These are phyloP conservation scores for Trochalopteron elliotii DNA, from an alignment of 2,113 vertebrate genomes.

Conservation along the genomic window DNA sequence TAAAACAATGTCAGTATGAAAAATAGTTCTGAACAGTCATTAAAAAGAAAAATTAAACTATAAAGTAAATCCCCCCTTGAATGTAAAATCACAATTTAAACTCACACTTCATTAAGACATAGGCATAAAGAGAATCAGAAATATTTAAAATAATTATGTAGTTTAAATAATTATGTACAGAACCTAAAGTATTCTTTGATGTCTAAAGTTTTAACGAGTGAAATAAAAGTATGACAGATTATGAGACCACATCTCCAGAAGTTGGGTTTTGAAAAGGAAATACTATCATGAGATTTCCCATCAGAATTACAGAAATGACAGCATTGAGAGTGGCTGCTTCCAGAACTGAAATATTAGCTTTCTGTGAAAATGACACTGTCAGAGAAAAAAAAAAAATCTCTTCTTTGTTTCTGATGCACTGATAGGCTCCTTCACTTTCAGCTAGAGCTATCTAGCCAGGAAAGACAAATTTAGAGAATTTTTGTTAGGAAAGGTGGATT, in stretches of 20 bases:
- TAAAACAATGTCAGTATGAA: background rate
- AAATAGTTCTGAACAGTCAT: background rate
- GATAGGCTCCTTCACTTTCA: background rate
- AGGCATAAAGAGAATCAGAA: background rate
- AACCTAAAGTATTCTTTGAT: background rate
- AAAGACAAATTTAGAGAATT: background rate
- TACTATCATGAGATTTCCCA: background rate
- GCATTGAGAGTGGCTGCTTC: background rate
- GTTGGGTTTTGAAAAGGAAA: background rate
- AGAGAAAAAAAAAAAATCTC: background rate
- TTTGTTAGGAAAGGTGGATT: background rate
- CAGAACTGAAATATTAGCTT: background rate
- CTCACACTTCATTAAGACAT: background rate
- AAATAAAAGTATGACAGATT: background rate
- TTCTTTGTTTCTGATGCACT: background rate
- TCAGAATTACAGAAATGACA: background rate
- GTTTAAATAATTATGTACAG: background rate
- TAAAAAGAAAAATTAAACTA: background rate
- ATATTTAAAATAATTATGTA: background rate
- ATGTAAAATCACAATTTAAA: background rate
- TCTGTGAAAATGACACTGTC: background rate
- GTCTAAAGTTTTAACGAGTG: background rate
- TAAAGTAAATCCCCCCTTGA: background rate
- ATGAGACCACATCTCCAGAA: background rate
- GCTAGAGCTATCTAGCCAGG: background rate